These are phyloP conservation scores for Cryptocheilus praepositus DNA, from an alignment of 2,888 invertebrate genomes.

Conservation along the genomic window DNA sequence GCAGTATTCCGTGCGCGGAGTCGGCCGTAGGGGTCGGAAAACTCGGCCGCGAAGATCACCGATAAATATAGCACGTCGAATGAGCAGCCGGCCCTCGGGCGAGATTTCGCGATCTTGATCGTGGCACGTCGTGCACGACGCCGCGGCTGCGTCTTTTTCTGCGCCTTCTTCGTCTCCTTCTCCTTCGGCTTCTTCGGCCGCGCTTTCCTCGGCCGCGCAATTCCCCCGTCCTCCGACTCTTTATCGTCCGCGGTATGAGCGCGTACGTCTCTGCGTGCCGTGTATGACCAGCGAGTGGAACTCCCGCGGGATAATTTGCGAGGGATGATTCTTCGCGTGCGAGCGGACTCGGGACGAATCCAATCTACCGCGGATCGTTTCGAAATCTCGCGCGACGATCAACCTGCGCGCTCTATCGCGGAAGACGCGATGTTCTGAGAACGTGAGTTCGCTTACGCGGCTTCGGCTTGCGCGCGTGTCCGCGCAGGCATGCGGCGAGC, in stretches of 20 bases:
- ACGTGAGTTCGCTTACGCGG: no score
- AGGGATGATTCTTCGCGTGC: conserved; percentile 45
- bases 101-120: conserved; percentile 65
- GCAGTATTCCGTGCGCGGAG: conserved; percentile 36
- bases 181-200: conserved; percentile 17
- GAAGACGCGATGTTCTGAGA: no score
- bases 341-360: conserved; percentile 25
- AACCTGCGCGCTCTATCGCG: neutral
- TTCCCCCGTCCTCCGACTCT: neutral
- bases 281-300: conserved; percentile 42
- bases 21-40: conserved; percentile 59
- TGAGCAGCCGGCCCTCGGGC: conserved; percentile 55
- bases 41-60: conserved; percentile 63
- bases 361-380: conserved; percentile 29
- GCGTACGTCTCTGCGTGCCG: neutral
- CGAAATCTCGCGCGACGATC: conserved; percentile 23
- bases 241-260: conserved; percentile 10
- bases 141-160: conserved; percentile 45
- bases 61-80: conserved; percentile 65
- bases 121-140: conserved; percentile 62
- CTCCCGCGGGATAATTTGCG: conserved; percentile 57
- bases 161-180: conserved; percentile 23
- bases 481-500: no score
- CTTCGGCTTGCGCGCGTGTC: no score
- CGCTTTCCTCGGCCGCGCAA: conserved; percentile 10